phyloP scores from a whole-genome alignment of 2,888 invertebrate genomes.

The Meandrusa payeni region DNA sequence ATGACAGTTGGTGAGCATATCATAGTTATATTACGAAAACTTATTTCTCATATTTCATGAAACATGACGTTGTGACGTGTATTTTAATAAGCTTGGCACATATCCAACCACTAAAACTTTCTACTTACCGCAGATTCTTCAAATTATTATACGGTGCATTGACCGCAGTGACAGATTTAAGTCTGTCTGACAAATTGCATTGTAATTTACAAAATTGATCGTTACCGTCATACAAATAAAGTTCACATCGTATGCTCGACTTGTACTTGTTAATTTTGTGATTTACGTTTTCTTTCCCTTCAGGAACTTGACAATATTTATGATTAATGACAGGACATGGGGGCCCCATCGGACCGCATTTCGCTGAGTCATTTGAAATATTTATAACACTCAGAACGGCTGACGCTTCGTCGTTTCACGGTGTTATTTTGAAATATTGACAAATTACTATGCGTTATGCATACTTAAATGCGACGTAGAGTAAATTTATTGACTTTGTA shows the following conservation, averaged over 20 bases:
- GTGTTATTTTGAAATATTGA: constrained; percentile 19
- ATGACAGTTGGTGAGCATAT: too few relatives aligned
- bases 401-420: constrained; percentile 11
- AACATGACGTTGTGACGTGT: constrained; percentile 20
- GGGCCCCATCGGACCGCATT: constrained; percentile 32
- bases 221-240: background rate
- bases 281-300: constrained; percentile 28
- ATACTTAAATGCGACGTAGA: too few relatives aligned
- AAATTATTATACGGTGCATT: constrained; percentile 27
- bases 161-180: constrained; percentile 21
- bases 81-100: constrained; percentile 30
- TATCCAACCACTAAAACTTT: constrained; percentile 33
- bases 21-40: too few relatives aligned
- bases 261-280: constrained; percentile 5
- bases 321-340: constrained; percentile 33
- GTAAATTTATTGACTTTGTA: too few relatives aligned
- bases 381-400: constrained; percentile 30
- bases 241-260: background rate
- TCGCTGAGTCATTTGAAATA: constrained; percentile 31
- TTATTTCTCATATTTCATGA: constrained; percentile 15
- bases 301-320: constrained; percentile 33
- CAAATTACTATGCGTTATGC: constrained; percentile 7
- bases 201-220: background rate
- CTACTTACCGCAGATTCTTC: constrained; percentile 32
- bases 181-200: constrained; percentile 9